Percentiles rank a stretch among this genome's conserved stretches.
Evolutionary conservation across 92 coral and sea anemone species (phyloP).

Genomic region (Palythoa grandiflora): DNA sequence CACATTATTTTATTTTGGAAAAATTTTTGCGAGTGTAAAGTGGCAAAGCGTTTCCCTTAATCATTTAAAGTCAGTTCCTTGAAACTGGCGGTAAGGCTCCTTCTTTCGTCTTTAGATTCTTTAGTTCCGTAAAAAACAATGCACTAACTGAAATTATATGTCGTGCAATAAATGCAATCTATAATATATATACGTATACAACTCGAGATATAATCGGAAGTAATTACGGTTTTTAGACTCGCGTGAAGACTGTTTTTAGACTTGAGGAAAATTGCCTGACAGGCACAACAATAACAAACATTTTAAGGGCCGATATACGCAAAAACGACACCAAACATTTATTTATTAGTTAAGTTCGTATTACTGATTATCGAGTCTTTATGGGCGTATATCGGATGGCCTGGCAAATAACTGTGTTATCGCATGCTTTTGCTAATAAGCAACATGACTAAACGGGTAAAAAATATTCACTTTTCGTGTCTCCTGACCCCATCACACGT

Average conservation of each 20-base stretch:
- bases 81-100: background rate
- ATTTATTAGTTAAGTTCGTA: background rate
- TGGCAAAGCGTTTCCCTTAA: background rate
- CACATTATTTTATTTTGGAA: background rate
- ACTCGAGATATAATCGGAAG: background rate
- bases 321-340: background rate
- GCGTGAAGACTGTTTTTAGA: background rate
- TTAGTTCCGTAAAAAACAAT: background rate
- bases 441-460: background rate
- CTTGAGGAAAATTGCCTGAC: background rate
- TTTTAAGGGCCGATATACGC: constrained; percentile 12
- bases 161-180: background rate
- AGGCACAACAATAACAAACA: constrained; percentile 8
- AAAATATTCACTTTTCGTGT: constrained; percentile 22
- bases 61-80: background rate
- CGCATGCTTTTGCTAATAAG: background rate
- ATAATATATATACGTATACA: background rate
- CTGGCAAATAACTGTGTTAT: background rate
- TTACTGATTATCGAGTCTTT: background rate
- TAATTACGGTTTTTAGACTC: background rate
- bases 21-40: too few species aligned
- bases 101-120: too few species aligned
- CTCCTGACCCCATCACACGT: constrained; percentile 18
- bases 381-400: background rate
- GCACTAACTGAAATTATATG: background rate